These are phyloP conservation scores for Lamellibrachia luymesi DNA, from an alignment of 1,140 invertebrate species.

Conservation along the genomic window DNA sequence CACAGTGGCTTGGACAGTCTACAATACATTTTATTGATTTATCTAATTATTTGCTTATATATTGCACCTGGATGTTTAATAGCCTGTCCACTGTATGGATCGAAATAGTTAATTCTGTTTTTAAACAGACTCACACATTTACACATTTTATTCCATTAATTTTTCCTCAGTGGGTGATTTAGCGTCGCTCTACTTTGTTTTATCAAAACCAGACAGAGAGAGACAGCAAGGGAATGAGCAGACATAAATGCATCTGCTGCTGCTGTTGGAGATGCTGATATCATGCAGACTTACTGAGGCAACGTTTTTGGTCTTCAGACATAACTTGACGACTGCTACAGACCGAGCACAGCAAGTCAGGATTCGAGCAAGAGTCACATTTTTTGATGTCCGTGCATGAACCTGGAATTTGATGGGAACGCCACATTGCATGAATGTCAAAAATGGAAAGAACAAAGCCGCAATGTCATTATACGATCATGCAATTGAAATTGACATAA, in stretches of 20 bases:
- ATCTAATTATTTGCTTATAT: neutral
- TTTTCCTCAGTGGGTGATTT: too few relatives aligned
- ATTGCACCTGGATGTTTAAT: neutral
- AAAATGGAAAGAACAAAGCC: neutral
- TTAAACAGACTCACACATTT: too few relatives aligned
- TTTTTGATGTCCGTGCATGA: neutral
- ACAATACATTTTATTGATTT: neutral
- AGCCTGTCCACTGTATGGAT: too few relatives aligned
- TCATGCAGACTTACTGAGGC: neutral
- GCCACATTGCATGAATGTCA: neutral
- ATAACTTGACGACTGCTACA: neutral
- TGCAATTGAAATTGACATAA: too few relatives aligned
- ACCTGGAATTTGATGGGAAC: neutral
- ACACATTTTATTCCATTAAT: too few relatives aligned
- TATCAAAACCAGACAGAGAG: too few relatives aligned
- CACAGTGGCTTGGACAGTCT: neutral
- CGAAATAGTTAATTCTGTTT: too few relatives aligned
- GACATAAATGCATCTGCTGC: too few relatives aligned
- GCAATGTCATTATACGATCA: too few relatives aligned
- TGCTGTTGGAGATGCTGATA: neutral
- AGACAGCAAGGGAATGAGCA: too few relatives aligned
- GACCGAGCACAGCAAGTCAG: neutral
- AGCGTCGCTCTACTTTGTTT: too few relatives aligned
- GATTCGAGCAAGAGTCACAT: neutral
- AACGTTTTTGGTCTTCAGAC: neutral